Evolutionary conservation across 1,140 invertebrate genomes (phyloP), one percentile per base, ranked within the genome.

Genomic region (Drosophila virilis): DNA sequence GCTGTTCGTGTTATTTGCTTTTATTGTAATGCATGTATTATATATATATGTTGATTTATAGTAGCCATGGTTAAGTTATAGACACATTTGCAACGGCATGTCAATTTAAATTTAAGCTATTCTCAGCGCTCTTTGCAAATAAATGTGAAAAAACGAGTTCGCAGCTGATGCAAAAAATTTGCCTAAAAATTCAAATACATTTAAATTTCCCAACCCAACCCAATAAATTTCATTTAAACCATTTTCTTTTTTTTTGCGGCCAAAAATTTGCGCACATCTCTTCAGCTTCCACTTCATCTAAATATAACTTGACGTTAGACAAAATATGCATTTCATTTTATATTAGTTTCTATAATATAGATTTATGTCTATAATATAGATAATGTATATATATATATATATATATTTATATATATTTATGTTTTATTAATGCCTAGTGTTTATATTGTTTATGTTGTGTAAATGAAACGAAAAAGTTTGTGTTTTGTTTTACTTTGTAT

Each of bases 271-370:
- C 61, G 55, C 57, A 9, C 59, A 38, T 55, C 59, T 74, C 70
- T 42, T 45, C 22, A 28, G 22, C 22, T 28, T 28, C 22, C 5
- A 28, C 22, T 28, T 28, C 22, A 28, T 85, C 74, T 85, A 76
- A 85, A 85, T 78, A 82, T 74, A 80, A 85, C 82, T 81, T 71
- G 77, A 85, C 78, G 81, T 85, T 85, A 85, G 78, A 86, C 82
- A 85, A 85, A 85, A 85, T 85, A 85, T 85, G 59, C 70, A 66
- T 77, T 82, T 58, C 5, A 28, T 57, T 57, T 54, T 17, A 57
- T 58, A 48, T 70, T 22, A 71, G 61, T 75, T 75, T 70, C 45
- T 72, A 68, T 73, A 71, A 71, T 72, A 60, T 73, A 59, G 43
- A 57, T 55, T 45, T 71, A 28, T 66, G 66, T 70, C 52, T 72